These are phyloP conservation scores for Theretra japonica DNA, from an alignment of 2,888 invertebrate species.

Conservation along the genomic window DNA sequence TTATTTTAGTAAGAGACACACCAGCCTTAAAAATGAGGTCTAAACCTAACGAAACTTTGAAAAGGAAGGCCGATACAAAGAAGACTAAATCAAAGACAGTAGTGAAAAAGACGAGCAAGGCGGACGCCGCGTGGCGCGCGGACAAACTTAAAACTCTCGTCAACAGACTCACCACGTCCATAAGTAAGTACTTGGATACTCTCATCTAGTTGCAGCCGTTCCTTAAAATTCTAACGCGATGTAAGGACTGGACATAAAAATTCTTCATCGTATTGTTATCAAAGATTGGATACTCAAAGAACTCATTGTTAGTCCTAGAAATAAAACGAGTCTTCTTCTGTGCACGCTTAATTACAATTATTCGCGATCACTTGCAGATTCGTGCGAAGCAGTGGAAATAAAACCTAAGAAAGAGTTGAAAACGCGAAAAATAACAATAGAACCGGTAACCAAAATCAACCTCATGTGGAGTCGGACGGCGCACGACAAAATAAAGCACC, in stretches of 20 bases:
- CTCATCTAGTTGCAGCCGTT: too few species aligned
- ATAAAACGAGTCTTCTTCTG: neutral
- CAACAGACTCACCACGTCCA: conserved; percentile 52
- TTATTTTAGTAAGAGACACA: conserved; percentile 5
- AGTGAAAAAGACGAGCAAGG: conserved; percentile 43
- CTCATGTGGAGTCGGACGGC: conserved; percentile 50
- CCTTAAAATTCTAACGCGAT: too few species aligned
- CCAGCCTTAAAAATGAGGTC: conserved; percentile 38
- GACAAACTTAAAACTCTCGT: conserved; percentile 54
- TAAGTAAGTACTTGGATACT: conserved; percentile 51
- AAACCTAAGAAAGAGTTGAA: conserved; percentile 31
- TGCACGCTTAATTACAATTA: neutral
- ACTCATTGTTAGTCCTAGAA: neutral
- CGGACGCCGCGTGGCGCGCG: conserved; percentile 44
- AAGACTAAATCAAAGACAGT: conserved; percentile 30
- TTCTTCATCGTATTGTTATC: too few species aligned
- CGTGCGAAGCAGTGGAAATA: conserved; percentile 1
- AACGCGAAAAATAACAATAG: conserved; percentile 47
- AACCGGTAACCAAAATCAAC: conserved; percentile 45
- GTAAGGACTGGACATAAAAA: too few species aligned
- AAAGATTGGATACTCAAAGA: too few species aligned
- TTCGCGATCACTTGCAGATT: conserved; percentile 18
- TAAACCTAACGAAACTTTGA: conserved; percentile 39
- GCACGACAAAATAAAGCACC: conserved; percentile 62
- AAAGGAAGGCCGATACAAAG: conserved; percentile 47